These are phyloP conservation scores for Eudyptes chrysolophus DNA, from an alignment of 2,113 vertebrate species.

Conservation along the genomic window DNA sequence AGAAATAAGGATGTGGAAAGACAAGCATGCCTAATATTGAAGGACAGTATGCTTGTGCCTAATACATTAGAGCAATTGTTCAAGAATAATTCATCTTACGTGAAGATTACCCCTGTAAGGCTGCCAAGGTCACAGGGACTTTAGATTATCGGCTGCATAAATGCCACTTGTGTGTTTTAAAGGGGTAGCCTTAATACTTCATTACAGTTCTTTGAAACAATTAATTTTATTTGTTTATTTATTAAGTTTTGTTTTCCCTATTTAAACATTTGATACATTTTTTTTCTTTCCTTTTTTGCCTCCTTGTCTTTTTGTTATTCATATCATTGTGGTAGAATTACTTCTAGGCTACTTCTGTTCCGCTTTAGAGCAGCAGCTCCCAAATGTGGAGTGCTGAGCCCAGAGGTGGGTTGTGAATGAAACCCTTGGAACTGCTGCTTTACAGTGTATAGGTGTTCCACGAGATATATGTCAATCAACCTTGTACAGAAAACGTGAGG, in stretches of 20 bases:
- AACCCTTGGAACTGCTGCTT: background rate
- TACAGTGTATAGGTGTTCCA: background rate
- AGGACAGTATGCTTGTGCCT: conserved; percentile 57
- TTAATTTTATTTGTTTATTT: background rate
- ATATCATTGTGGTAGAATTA: background rate
- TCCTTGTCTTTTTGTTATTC: background rate
- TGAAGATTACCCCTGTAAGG: conserved; percentile 63
- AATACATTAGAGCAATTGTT: conserved; percentile 69
- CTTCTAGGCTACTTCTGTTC: background rate
- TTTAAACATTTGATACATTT: background rate
- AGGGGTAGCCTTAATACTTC: background rate
- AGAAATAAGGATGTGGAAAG: conserved; percentile 55
- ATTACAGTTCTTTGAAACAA: background rate
- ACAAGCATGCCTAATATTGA: conserved; percentile 69
- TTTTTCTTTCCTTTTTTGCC: accelerated
- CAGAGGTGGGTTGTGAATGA: background rate
- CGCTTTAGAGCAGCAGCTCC: background rate
- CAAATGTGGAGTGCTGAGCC: background rate
- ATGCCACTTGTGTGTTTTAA: conserved; percentile 43
- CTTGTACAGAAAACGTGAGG: background rate
- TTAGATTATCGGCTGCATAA: conserved; percentile 28
- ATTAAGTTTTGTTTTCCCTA: background rate
- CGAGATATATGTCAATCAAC: background rate
- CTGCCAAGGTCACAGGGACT: conserved; percentile 63
- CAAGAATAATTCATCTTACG: conserved; percentile 66